These are phyloP conservation scores for Protaetia brevitarsis DNA, from an alignment of 1,140 invertebrate genomes.

Conservation along the genomic window DNA sequence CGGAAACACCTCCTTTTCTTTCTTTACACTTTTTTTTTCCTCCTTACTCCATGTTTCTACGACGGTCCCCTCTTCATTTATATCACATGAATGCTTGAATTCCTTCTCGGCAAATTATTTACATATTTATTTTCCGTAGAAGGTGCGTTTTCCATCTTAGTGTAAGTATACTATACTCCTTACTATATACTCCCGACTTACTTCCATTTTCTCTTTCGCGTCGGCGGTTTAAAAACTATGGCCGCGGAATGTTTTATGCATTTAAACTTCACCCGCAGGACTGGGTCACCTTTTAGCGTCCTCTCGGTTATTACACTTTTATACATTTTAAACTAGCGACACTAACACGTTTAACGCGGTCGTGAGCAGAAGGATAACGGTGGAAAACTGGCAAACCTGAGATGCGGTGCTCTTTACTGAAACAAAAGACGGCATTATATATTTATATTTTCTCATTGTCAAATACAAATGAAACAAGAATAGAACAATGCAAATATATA, in stretches of 20 bases:
- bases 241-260: neutral
- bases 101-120: constrained; percentile 8
- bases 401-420: neutral
- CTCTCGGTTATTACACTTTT: neutral
- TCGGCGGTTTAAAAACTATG: neutral
- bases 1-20: neutral
- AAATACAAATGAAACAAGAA: too few species aligned
- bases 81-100: constrained; percentile 18
- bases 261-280: neutral
- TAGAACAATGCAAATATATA: neutral
- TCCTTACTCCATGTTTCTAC: too few species aligned
- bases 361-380: neutral
- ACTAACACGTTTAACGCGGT: neutral
- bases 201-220: too few species aligned
- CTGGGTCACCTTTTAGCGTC: neutral
- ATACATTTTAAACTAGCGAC: neutral
- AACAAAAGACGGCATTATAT: too few species aligned
- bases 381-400: neutral
- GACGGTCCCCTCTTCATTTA: neutral
- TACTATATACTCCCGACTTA: neutral
- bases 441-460: too few species aligned
- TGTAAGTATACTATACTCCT: constrained; percentile 4
- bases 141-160: neutral
- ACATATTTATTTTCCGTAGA: constrained; percentile 4
- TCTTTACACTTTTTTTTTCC: neutral